These are phyloP conservation scores for Esox lucius DNA, from an alignment of 2,797 vertebrate species.

Conservation along the genomic window DNA sequence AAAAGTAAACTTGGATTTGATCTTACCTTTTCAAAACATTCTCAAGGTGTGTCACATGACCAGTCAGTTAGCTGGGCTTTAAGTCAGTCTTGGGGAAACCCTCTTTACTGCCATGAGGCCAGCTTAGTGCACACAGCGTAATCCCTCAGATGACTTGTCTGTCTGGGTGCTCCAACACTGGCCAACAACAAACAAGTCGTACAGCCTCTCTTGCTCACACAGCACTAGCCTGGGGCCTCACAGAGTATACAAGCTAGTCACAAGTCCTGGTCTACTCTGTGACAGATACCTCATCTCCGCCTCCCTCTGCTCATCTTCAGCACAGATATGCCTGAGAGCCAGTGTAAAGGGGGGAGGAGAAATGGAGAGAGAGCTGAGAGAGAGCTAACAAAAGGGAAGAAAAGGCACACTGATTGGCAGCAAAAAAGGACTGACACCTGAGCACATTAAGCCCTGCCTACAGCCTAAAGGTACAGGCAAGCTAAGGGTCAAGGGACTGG, in stretches of 20 bases:
- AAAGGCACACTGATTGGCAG: constrained; percentile 50
- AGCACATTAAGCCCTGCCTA: constrained; percentile 52
- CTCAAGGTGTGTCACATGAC: constrained; percentile 65
- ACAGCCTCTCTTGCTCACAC: constrained; percentile 33
- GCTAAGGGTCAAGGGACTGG: constrained; percentile 47
- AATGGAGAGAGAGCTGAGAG: not conserved
- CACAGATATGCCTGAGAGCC: constrained; percentile 14
- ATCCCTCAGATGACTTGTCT: constrained; percentile 8
- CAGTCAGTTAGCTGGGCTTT: constrained; percentile 47
- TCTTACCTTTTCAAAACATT: constrained; percentile 64
- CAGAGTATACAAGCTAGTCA: constrained; percentile 37
- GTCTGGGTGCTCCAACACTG: not conserved
- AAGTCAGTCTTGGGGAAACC: constrained; percentile 40
- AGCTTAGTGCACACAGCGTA: constrained; percentile 24
- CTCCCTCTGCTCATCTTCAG: constrained; percentile 10
- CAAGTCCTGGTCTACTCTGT: constrained; percentile 32
- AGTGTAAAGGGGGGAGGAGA: not conserved
- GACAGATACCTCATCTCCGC: constrained; percentile 40
- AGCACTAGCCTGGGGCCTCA: constrained; percentile 27
- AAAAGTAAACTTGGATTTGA: constrained; percentile 27
- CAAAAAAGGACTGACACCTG: constrained; percentile 58
- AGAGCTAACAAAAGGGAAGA: constrained; percentile 35
- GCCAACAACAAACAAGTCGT: constrained; percentile 45
- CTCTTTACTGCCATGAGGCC: constrained; percentile 28
- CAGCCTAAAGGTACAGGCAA: constrained; percentile 24